Conservation (phyloP, 1,140 invertebrate species). For the Chironomus tepperi region DNA sequence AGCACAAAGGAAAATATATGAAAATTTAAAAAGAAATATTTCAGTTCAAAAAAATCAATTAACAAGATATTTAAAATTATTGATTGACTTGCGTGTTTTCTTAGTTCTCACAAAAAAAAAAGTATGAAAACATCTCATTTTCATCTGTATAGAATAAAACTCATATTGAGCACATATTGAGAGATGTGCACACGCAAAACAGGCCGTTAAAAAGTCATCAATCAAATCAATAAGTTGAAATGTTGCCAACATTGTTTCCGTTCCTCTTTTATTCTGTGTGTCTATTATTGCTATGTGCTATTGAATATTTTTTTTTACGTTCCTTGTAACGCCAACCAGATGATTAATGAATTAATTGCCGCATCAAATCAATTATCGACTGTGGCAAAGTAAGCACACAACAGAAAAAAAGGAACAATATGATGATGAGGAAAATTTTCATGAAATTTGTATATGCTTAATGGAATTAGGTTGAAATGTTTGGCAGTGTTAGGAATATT, state of each 20-base stretch:
- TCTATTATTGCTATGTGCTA: neutral
- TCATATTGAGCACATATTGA: slow-evolving; percentile 15
- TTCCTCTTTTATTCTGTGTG: neutral
- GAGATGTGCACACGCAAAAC: neutral
- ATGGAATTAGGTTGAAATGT: too few relatives aligned
- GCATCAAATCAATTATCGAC: slow-evolving; percentile 21
- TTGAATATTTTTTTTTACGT: neutral
- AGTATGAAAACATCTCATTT: neutral
- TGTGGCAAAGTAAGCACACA: neutral
- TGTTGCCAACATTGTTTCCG: slow-evolving; percentile 17
- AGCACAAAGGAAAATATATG: too few relatives aligned
- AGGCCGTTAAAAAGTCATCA: slow-evolving; percentile 20
- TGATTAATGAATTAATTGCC: slow-evolving; percentile 23
- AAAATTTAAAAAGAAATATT: too few relatives aligned
- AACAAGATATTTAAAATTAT: slow-evolving; percentile 20
- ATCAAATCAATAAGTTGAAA: slow-evolving; percentile 20
- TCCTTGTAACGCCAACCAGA: neutral
- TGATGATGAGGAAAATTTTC: too few relatives aligned
- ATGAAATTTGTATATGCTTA: too few relatives aligned
- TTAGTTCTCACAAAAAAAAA: neutral
- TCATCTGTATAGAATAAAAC: neutral
- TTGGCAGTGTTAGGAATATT: neutral
- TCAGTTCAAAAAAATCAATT: neutral
- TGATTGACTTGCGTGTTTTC: neutral
- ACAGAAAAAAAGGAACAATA: neutral